A percentile compares a stretch with the other conserved stretches of the same genome.
Conservation (phyloP, 2,797 vertebrate species). For the Pantherophis alleghaniensis region DNA sequence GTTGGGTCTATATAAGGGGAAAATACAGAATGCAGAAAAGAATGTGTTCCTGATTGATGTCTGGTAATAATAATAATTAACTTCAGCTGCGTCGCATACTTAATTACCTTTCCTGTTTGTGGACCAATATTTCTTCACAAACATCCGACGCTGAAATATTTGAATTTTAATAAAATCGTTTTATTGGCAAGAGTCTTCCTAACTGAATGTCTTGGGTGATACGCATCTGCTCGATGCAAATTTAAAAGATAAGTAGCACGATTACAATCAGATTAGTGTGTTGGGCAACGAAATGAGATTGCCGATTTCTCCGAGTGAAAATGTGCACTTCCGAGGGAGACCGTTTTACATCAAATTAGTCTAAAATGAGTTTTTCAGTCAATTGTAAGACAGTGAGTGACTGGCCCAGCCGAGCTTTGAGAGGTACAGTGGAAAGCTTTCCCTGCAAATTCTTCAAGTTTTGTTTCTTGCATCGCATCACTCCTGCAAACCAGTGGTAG, state of each 20-base stretch:
- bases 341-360: slow-evolving; percentile 63
- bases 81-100: neutral
- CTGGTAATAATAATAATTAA: neutral
- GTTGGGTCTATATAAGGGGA: neutral
- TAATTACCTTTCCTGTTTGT: neutral
- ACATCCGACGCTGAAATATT: slow-evolving; percentile 48
- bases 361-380: slow-evolving; percentile 63
- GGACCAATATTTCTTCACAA: slow-evolving; percentile 4
- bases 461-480: slow-evolving; percentile 31
- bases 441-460: slow-evolving; percentile 30
- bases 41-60: neutral
- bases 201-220: slow-evolving; percentile 63
- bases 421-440: slow-evolving; percentile 21
- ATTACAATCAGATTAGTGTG: slow-evolving; percentile 71
- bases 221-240: slow-evolving; percentile 63
- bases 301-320: slow-evolving; percentile 52
- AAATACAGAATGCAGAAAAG: neutral
- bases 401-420: slow-evolving; percentile 36
- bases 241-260: slow-evolving; percentile 72
- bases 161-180: slow-evolving; percentile 65
- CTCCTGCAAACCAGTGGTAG: neutral
- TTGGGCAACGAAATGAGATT: slow-evolving; percentile 65
- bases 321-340: slow-evolving; percentile 61
- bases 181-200: slow-evolving; percentile 64
- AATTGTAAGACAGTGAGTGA: slow-evolving; percentile 41